phyloP scores from a whole-genome alignment of 1,140 invertebrate species.

The Habropoda laboriosa region DNA sequence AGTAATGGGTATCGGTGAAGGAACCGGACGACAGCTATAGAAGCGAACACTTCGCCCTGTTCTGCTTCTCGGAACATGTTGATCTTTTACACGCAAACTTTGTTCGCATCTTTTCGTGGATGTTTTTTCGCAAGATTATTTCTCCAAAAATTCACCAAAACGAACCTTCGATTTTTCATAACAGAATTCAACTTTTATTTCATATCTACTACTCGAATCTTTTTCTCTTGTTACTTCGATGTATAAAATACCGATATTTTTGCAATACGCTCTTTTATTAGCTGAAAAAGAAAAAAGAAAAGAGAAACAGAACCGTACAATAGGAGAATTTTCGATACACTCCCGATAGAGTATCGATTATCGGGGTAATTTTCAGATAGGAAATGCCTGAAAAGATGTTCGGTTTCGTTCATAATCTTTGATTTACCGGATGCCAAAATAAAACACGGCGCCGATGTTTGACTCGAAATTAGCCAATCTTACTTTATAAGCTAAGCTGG shows the following conservation, averaged over 20 bases:
- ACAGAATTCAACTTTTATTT: background rate
- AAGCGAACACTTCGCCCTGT: background rate
- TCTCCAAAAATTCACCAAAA: background rate
- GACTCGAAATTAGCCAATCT: conserved; percentile 36
- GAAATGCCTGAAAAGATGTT: background rate
- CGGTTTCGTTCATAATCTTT: background rate
- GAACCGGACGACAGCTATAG: conserved; percentile 30
- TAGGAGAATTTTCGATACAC: background rate
- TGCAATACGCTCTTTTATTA: background rate
- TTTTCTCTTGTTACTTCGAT: background rate
- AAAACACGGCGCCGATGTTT: conserved; percentile 14
- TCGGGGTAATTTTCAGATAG: conserved; percentile 7
- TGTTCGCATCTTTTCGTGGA: background rate
- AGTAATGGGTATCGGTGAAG: conserved; percentile 15
- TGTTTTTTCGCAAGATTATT: background rate
- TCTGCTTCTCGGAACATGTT: conserved; percentile 43
- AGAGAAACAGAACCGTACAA: too few relatives aligned
- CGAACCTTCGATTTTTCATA: background rate
- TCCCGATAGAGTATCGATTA: too few relatives aligned
- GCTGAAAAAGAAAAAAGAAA: too few relatives aligned
- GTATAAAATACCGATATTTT: background rate
- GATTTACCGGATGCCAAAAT: conserved; percentile 14
- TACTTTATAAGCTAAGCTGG: conserved; percentile 21
- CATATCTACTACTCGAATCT: background rate
- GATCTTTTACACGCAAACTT: conserved; percentile 45